Evolutionary conservation across 2,888 invertebrate genomes (phyloP).

Genomic region (Rotaria magnacalcarata): DNA sequence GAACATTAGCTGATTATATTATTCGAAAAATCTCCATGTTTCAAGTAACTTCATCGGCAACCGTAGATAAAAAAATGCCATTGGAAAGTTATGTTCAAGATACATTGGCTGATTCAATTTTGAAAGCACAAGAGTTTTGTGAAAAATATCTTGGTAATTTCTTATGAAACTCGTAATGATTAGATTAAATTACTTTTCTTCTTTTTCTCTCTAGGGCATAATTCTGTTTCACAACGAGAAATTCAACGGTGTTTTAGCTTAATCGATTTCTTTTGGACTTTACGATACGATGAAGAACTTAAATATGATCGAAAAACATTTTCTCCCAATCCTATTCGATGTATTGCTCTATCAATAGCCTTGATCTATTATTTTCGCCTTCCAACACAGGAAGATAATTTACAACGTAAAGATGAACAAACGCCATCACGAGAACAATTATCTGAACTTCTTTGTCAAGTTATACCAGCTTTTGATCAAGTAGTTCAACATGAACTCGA

Average conservation of each 20-base stretch:
- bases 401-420: not conserved
- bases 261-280: not conserved
- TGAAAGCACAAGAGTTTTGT: not conserved
- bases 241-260: conserved; percentile 28
- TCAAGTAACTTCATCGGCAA: not conserved
- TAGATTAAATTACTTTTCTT: too few species aligned
- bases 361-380: conserved; percentile 20
- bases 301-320: not conserved
- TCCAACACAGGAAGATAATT: conserved; percentile 4
- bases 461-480: not conserved
- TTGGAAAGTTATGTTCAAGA: not conserved
- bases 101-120: not conserved
- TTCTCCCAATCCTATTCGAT: not conserved
- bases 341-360: not conserved
- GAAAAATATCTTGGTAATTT: not conserved
- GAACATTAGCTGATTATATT: not conserved
- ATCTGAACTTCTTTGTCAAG: not conserved
- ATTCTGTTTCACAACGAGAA: conserved; percentile 24
- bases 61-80: too few species aligned
- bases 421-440: conserved; percentile 6
- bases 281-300: not conserved
- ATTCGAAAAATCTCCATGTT: not conserved
- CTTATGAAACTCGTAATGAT: too few species aligned
- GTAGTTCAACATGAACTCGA: not conserved
- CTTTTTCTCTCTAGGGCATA: not conserved